Percentiles rank a stretch among this genome's conserved stretches.
Conservation (phyloP, 1,140 invertebrate species). For the Cydia pomonella region DNA sequence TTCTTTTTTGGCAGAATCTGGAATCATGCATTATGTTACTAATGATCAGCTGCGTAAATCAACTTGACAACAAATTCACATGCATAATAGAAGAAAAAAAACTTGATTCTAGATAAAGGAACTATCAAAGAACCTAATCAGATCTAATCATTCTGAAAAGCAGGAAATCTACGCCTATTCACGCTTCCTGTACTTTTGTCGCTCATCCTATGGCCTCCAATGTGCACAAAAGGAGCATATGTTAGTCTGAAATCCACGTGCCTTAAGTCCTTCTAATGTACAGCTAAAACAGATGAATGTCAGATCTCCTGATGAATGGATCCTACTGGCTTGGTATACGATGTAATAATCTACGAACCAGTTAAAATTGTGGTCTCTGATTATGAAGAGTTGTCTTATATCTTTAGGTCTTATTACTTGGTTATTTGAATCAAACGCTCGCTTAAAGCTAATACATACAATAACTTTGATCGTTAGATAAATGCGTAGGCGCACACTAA, state of each 20-base stretch:
- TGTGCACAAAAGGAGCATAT: not conserved
- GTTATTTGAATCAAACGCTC: not conserved
- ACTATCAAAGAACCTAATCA: not conserved
- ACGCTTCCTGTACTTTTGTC: conserved; percentile 7
- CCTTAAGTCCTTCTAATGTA: not conserved
- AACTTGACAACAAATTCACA: no score
- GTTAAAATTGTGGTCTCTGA: not conserved
- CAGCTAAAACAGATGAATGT: not conserved
- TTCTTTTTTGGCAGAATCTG: no score
- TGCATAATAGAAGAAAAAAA: no score
- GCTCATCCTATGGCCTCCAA: not conserved
- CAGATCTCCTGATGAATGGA: conserved; percentile 15
- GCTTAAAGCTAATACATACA: not conserved
- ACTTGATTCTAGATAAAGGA: no score
- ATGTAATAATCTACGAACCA: not conserved
- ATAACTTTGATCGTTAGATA: conserved; percentile 67
- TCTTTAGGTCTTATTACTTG: not conserved
- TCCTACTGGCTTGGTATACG: not conserved
- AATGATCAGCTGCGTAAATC: no score
- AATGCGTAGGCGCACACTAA: conserved; percentile 63
- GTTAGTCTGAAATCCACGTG: not conserved
- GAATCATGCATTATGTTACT: no score
- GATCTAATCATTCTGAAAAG: not conserved
- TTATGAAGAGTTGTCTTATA: not conserved
- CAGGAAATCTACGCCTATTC: conserved; percentile 6